Conservation (phyloP, 2,888 invertebrate genomes). For the Achlya flavicornis region DNA sequence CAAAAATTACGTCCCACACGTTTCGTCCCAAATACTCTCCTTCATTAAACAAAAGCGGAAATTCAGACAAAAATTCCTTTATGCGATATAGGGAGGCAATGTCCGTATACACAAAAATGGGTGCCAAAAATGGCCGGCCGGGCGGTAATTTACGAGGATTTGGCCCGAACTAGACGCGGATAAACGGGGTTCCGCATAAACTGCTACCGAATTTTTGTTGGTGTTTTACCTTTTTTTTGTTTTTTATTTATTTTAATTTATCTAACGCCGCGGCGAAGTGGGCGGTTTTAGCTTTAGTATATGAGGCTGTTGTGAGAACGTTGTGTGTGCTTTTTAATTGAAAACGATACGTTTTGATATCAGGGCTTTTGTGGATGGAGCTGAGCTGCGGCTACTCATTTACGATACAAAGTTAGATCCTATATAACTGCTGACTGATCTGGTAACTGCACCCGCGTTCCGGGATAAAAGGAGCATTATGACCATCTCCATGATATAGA, state of each 20-base stretch:
- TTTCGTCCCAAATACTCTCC: conserved; percentile 4
- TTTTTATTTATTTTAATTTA: conserved; percentile 64
- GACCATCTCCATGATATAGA: too few species aligned
- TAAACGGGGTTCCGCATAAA: conserved; percentile 57
- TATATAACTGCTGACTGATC: not conserved
- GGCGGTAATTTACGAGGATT: conserved; percentile 50
- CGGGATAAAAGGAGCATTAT: too few species aligned
- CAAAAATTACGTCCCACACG: not conserved
- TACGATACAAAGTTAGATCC: not conserved
- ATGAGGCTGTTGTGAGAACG: conserved; percentile 24
- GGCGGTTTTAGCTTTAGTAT: conserved; percentile 43
- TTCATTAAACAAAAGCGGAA: conserved; percentile 12
- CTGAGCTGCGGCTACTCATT: not conserved
- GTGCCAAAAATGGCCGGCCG: conserved; percentile 50
- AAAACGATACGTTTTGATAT: conserved; percentile 19
- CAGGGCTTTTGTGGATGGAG: too few species aligned
- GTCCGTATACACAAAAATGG: conserved; percentile 47
- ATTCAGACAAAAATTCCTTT: conserved; percentile 7
- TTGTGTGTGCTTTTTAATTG: conserved; percentile 28
- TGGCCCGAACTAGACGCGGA: conserved; percentile 48
- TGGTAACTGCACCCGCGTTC: too few species aligned
- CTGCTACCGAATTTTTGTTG: conserved; percentile 52
- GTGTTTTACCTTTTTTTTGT: conserved; percentile 49
- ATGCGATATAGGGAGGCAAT: conserved; percentile 15
- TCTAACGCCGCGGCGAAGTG: conserved; percentile 50